Evolutionary conservation across 1,140 invertebrate species (phyloP), one percentile per base, ranked within the genome.

Genomic region (Coenobita brevimanus): DNA sequence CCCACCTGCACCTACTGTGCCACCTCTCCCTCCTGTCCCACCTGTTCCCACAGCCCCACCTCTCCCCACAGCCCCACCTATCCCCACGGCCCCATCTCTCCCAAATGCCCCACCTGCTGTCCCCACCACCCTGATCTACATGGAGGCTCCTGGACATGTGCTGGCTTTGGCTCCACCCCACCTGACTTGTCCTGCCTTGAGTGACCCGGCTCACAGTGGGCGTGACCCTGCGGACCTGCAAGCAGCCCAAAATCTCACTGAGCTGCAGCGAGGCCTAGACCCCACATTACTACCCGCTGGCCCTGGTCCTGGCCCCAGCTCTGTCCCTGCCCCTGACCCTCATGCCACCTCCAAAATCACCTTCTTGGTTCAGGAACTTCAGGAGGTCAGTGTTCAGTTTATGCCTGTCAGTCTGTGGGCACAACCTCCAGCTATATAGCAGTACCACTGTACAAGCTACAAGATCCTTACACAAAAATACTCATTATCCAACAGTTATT

Each of bases 141-240:
- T 71, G 67, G 46, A 50, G 46, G 46, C 6, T 17, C 46, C 46
- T 50, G 46, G 46, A 17, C 6, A 50, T 17, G 6, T 50, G 46
- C 6, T 50, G 46, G 17, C 46, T 17, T 17, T 50, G 46, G 46
- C 46, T 6, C 46, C 67, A 33, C 30, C 27, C 6, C 67, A 71
- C 38, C 3, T 78, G 10, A 21, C 60, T 4, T 87, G 84, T 27
- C 76, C 60, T 41, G 84, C 71, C 3, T 62, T 76, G 21, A 15
- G 24, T 38, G 84, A 87, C 30, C 17, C 69, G 38, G 36, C 30
- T 13, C 83, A 86, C 75, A 78, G 83, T 33, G 78, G 76, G 0
- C 84, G 84, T 38, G 84, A 87, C 43, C 84, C 84, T 24, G 84
- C 84, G 13, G 84, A 87, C 15, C 64, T 87, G 0, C 84, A 87